phyloP scores from a whole-genome alignment of 2,113 vertebrate species.

The Sisor rabdophorus region DNA sequence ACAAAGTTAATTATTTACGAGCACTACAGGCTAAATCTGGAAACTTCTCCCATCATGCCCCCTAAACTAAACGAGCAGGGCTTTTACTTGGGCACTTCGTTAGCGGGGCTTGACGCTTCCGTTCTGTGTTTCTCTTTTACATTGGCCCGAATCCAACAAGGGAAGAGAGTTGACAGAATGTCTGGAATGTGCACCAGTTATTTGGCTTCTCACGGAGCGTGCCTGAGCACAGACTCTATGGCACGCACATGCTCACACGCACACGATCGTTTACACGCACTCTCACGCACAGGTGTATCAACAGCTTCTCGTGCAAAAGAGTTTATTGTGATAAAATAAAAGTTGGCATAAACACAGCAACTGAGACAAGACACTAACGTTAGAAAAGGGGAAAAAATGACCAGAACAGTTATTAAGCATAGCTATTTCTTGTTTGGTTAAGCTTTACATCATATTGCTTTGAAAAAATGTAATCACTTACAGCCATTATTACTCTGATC shows the following conservation, averaged over 20 bases:
- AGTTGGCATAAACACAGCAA: too few relatives aligned
- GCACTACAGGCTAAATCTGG: background rate
- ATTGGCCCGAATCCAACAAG: conserved; percentile 31
- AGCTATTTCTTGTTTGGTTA: background rate
- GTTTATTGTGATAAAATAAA: too few relatives aligned
- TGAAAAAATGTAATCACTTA: conserved; percentile 65
- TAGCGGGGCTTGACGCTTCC: conserved; percentile 35
- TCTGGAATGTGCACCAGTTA: conserved; percentile 46
- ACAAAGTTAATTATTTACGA: conserved; percentile 38
- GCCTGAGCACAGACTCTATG: conserved; percentile 31
- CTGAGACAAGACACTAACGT: background rate
- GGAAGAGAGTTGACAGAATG: conserved; percentile 43
- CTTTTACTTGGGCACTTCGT: conserved; percentile 12
- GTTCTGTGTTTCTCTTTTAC: conserved; percentile 34
- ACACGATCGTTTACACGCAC: conserved; percentile 22
- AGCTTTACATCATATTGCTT: background rate
- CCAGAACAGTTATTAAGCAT: background rate
- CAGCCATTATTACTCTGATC: conserved; percentile 78
- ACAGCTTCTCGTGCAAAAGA: background rate
- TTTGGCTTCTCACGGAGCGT: conserved; percentile 37
- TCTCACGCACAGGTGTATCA: conserved; percentile 37
- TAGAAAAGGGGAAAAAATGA: background rate
- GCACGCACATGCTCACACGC: conserved; percentile 37
- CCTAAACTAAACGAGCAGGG: conserved; percentile 18
- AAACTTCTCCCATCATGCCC: background rate